Conservation (phyloP, 2,113 vertebrate species). For the Anseranas semipalmata region DNA sequence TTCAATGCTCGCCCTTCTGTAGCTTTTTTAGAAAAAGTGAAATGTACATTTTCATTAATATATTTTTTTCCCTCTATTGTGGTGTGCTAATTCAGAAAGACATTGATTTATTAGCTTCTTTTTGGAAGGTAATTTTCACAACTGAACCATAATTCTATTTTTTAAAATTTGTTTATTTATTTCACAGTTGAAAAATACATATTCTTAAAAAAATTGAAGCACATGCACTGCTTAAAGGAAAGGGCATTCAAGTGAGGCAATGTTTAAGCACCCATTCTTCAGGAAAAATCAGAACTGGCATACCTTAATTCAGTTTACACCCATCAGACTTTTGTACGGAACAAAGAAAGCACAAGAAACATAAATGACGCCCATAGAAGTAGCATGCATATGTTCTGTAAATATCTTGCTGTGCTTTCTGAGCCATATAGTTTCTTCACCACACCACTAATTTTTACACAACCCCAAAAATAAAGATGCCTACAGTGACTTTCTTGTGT, state of each 20-base stretch:
- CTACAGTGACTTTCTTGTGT: not conserved
- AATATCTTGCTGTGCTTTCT: not conserved
- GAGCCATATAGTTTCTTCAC: not conserved
- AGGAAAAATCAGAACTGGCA: not conserved
- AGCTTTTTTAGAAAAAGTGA: not conserved
- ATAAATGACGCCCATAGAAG: not conserved
- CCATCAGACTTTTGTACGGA: not conserved
- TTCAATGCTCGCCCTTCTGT: not conserved
- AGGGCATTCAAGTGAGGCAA: not conserved
- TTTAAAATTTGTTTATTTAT: not conserved
- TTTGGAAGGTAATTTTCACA: not conserved
- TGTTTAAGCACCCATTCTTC: not conserved
- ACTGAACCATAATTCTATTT: not conserved
- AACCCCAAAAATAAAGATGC: not conserved
- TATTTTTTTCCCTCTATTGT: not conserved
- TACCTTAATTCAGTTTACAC: not conserved
- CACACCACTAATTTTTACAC: not conserved
- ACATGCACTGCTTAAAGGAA: fast-evolving
- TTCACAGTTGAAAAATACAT: not conserved
- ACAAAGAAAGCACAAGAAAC: not conserved
- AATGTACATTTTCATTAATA: not conserved
- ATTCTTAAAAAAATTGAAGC: not conserved
- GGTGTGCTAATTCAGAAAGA: not conserved
- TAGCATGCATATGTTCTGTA: not conserved
- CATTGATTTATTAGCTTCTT: not conserved